These are phyloP conservation scores for Drymonia ruficornis DNA, from an alignment of 2,888 invertebrate species.

Conservation along the genomic window DNA sequence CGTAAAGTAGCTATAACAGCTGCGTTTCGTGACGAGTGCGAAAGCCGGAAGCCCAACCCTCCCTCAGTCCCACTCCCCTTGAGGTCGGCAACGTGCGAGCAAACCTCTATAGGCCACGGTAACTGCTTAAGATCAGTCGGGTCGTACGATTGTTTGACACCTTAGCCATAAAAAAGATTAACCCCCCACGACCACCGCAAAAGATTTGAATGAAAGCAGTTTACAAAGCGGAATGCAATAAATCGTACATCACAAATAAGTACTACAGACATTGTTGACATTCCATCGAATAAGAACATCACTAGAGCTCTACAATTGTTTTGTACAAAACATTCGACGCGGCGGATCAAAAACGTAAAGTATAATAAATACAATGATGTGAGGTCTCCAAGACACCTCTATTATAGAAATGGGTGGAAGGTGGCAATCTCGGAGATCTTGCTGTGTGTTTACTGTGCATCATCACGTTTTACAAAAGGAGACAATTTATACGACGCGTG, in stretches of 20 bases:
- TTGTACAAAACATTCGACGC: slow-evolving; percentile 39
- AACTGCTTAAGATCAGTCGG: too few relatives aligned
- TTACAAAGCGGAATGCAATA: background rate
- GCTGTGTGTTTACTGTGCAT: slow-evolving; percentile 56
- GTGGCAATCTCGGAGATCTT: slow-evolving; percentile 63
- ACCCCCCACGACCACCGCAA: background rate
- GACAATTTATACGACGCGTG: slow-evolving; percentile 55
- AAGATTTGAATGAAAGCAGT: background rate
- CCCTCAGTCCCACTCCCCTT: too few relatives aligned
- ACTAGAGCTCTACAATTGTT: slow-evolving; percentile 26
- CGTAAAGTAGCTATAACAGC: too few relatives aligned
- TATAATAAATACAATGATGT: slow-evolving; percentile 50
- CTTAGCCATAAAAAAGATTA: too few relatives aligned
- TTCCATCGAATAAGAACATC: slow-evolving; percentile 23
- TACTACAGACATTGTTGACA: slow-evolving; percentile 19
- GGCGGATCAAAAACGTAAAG: slow-evolving; percentile 51
- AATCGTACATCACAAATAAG: slow-evolving; percentile 1
- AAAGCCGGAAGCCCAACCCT: too few relatives aligned
- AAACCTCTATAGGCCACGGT: too few relatives aligned
- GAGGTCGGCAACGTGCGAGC: too few relatives aligned
- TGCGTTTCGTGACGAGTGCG: too few relatives aligned
- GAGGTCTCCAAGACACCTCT: slow-evolving; percentile 51
- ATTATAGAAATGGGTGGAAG: slow-evolving; percentile 57
- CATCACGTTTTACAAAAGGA: slow-evolving; percentile 63
- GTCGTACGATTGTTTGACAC: too few relatives aligned